phyloP scores from a whole-genome alignment of 2,888 invertebrate species.

The Agonopterix arenella region DNA sequence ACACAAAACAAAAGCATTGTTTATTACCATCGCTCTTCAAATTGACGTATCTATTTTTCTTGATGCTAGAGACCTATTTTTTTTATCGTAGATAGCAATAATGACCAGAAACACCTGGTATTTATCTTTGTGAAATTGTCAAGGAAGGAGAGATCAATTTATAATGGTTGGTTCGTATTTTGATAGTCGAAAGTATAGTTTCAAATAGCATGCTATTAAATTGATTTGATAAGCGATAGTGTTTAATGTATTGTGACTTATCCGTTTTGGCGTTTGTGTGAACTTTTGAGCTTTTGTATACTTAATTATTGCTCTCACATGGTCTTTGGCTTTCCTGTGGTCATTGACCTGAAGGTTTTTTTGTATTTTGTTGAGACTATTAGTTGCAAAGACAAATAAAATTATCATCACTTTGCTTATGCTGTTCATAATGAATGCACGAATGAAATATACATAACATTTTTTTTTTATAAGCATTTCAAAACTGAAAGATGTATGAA shows the following conservation, averaged over 20 bases:
- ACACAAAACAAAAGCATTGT: constrained; percentile 33
- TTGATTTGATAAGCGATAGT: constrained; percentile 36
- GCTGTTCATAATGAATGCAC: too few species aligned
- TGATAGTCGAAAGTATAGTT: constrained; percentile 29
- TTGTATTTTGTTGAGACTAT: too few species aligned
- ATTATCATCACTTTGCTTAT: too few species aligned
- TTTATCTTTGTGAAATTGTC: neutral
- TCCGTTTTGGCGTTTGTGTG: constrained; percentile 20
- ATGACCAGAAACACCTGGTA: neutral
- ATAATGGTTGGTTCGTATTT: constrained; percentile 13
- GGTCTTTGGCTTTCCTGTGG: too few species aligned
- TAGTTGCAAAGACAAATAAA: too few species aligned
- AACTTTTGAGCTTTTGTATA: constrained; percentile 6
- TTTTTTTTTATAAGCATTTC: too few species aligned
- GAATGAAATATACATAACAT: too few species aligned
- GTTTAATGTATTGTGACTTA: constrained; percentile 27
- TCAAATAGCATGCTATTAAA: constrained; percentile 41
- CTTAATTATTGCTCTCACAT: too few species aligned
- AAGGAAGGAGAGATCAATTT: constrained; percentile 5
- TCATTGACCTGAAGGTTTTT: too few species aligned
- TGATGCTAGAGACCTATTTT: constrained; percentile 27
- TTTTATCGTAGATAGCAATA: constrained; percentile 28
- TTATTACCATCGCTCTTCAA: constrained; percentile 29
- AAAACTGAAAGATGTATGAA: too few species aligned
- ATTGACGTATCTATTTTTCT: constrained; percentile 45